A percentile compares a stretch with the other conserved stretches of the same genome.
Evolutionary conservation across 2,888 invertebrate species (phyloP).

Genomic region (Balanococcus diminutus): DNA sequence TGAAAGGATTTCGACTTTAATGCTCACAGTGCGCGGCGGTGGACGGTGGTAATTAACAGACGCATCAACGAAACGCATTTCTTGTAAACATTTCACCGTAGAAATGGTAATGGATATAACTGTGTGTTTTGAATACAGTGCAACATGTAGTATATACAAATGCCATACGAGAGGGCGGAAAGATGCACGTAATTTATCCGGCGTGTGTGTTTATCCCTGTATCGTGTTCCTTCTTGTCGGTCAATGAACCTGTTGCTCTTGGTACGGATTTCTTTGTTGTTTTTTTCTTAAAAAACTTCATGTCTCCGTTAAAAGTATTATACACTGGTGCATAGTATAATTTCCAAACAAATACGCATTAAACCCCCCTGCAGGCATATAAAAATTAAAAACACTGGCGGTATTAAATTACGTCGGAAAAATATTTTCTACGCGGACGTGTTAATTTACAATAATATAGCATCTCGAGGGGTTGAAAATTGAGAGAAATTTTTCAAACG

Average conservation of each 20-base stretch:
- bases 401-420: background rate
- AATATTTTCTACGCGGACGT: background rate
- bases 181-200: slow-evolving; percentile 39
- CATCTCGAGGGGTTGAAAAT: background rate
- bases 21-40: too few relatives aligned
- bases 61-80: background rate
- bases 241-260: slow-evolving; percentile 31
- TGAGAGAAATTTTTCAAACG: slow-evolving; percentile 6
- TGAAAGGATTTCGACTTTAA: too few relatives aligned
- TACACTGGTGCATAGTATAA: background rate
- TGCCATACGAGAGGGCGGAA: slow-evolving; percentile 4
- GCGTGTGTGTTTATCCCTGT: slow-evolving; percentile 38
- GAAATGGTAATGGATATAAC: background rate
- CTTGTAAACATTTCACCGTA: slow-evolving; percentile 24
- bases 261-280: slow-evolving; percentile 19
- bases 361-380: too few relatives aligned
- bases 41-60: background rate
- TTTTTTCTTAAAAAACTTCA: background rate
- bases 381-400: background rate
- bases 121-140: slow-evolving; percentile 12
- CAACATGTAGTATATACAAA: slow-evolving; percentile 3
- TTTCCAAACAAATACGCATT: background rate
- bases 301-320: background rate
- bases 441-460: background rate
- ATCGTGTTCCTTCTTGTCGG: background rate